Percentiles rank a stretch among this genome's conserved stretches.
Evolutionary conservation across 2,113 vertebrate species (phyloP).

Genomic region (Festucalex cinctus): DNA sequence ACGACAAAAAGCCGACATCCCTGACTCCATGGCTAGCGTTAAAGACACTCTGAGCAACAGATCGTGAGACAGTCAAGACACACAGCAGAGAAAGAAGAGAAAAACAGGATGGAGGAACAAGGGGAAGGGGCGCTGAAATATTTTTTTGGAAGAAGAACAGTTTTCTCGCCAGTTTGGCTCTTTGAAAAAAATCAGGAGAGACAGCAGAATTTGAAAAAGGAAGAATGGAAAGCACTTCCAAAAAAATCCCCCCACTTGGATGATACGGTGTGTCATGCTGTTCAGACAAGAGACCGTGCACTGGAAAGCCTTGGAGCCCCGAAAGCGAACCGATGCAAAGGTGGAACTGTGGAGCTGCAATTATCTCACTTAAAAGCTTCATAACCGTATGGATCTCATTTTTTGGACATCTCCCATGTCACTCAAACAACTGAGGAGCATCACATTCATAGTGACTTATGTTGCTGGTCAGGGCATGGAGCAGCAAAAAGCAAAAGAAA

Average conservation of each 20-base stretch:
- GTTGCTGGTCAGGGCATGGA: constrained; percentile 21
- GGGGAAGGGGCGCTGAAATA: constrained; percentile 30
- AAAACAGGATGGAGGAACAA: constrained; percentile 15
- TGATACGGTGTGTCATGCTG: constrained; percentile 98
- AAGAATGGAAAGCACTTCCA: constrained; percentile 63
- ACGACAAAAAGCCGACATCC: constrained; percentile 93
- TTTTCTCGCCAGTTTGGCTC: constrained; percentile 9
- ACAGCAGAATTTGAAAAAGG: constrained; percentile 16
- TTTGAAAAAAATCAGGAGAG: constrained; percentile 15
- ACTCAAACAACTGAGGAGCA: neutral
- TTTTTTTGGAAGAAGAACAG: constrained; percentile 70
- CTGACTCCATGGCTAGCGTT: constrained; percentile 98
- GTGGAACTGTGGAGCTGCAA: constrained; percentile 10
- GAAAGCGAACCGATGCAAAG: constrained; percentile 49
- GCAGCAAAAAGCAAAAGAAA: constrained; percentile 46
- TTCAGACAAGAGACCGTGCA: constrained; percentile 71
- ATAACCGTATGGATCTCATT: constrained; percentile 28
- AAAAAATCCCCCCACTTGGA: constrained; percentile 65
- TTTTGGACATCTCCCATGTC: neutral
- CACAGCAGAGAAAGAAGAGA: constrained; percentile 68
- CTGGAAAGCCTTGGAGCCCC: constrained; percentile 39
- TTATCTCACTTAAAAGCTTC: constrained; percentile 50
- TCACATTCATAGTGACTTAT: neutral
- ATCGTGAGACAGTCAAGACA: constrained; percentile 89
- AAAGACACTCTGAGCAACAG: constrained; percentile 96